These are phyloP conservation scores for Hydrolagus colliei DNA, from an alignment of 2,797 vertebrate genomes.

Conservation along the genomic window DNA sequence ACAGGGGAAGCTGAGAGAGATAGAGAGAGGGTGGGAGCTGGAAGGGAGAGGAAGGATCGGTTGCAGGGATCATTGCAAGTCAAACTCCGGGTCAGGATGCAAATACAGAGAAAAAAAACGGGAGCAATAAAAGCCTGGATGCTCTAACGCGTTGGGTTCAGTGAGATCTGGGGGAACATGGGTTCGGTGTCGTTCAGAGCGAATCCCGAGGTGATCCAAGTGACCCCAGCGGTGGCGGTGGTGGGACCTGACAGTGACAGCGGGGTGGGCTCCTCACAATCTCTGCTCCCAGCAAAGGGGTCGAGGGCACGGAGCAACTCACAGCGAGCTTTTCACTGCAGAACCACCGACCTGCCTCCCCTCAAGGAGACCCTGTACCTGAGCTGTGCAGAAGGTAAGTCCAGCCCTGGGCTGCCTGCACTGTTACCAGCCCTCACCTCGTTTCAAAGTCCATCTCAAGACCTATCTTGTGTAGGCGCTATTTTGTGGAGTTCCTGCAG, in stretches of 20 bases:
- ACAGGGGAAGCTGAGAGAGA: not conserved
- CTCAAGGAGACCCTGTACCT: constrained; percentile 44
- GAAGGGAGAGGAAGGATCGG: not conserved
- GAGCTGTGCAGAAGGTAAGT: not conserved
- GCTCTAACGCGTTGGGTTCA: too few species aligned
- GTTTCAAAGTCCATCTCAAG: too few species aligned
- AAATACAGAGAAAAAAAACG: not conserved
- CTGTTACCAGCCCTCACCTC: too few species aligned
- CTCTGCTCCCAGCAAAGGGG: not conserved
- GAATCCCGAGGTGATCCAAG: constrained; percentile 55
- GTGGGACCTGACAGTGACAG: constrained; percentile 40
- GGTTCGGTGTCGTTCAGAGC: constrained; percentile 63
- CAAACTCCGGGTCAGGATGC: not conserved
- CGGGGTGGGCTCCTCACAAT: constrained; percentile 39
- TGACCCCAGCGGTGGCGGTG: constrained; percentile 54
- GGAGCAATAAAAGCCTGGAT: too few species aligned
- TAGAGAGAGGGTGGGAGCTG: not conserved
- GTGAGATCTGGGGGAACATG: constrained; percentile 50
- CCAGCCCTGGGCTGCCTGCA: too few species aligned
- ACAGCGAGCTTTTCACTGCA: too few species aligned
- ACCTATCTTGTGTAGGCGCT: too few species aligned
- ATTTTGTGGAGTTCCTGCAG: too few species aligned
- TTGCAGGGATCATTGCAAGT: not conserved
- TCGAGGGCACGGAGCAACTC: not conserved
- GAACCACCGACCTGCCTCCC: constrained; percentile 48